Percentiles rank a stretch among this genome's conserved stretches.
Evolutionary conservation across 2,797 vertebrate genomes (phyloP).

Genomic region (Todus mexicanus): DNA sequence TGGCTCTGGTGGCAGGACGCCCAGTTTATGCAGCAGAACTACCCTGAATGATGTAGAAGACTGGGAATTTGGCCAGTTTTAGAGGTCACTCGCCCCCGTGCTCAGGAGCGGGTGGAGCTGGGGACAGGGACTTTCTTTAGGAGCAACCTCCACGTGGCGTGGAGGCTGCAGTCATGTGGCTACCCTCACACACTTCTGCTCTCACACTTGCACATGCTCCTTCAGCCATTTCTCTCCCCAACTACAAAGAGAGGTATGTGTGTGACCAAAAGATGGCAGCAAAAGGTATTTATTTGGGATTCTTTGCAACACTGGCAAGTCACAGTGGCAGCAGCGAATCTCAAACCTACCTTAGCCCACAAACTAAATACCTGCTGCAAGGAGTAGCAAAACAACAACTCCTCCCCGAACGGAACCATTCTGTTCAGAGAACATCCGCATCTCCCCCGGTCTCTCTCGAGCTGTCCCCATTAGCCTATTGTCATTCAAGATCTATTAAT

Average conservation of each 20-base stretch:
- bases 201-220: slow-evolving; percentile 22
- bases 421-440: not conserved
- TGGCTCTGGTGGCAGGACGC: slow-evolving; percentile 27
- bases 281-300: slow-evolving; percentile 44
- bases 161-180: not conserved
- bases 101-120: not conserved
- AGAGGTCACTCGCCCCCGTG: slow-evolving; percentile 6
- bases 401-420: not conserved
- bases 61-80: slow-evolving; percentile 41
- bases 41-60: slow-evolving; percentile 38
- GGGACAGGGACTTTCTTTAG: slow-evolving; percentile 16
- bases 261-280: slow-evolving; percentile 65
- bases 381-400: not conserved
- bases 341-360: not conserved
- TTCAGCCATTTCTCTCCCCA: not conserved
- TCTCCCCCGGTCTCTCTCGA: not conserved
- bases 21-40: slow-evolving; percentile 47
- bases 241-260: not conserved
- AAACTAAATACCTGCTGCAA: not conserved
- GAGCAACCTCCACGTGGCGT: not conserved
- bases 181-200: not conserved
- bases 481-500: slow-evolving; percentile 65
- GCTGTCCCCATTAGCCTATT: slow-evolving; percentile 52
- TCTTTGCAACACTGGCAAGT: not conserved
- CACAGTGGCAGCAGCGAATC: not conserved